Percentiles rank a stretch among this genome's conserved stretches.
These are phyloP conservation scores for Tyrannus savana DNA, from an alignment of 2,113 vertebrate species.

Conservation along the genomic window DNA sequence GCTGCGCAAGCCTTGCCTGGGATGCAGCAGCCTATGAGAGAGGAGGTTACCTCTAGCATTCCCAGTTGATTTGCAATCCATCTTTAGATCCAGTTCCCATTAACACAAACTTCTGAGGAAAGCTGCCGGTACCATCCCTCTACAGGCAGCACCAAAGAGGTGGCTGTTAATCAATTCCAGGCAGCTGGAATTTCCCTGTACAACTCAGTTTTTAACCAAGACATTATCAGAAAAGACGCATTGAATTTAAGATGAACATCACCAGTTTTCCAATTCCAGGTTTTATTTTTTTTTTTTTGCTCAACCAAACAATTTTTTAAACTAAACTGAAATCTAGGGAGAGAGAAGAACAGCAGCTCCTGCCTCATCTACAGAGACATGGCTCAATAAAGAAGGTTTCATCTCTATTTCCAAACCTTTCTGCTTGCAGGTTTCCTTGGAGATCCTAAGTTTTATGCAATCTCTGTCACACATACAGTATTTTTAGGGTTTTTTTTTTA, in stretches of 20 bases:
- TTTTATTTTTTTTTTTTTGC: background rate
- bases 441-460: background rate
- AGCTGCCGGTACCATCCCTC: background rate
- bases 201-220: background rate
- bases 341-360: background rate
- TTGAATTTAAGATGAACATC: background rate
- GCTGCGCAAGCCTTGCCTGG: background rate
- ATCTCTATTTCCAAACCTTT: background rate
- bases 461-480: background rate
- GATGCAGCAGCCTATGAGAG: accelerated
- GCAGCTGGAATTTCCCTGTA: background rate
- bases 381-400: background rate
- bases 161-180: background rate
- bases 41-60: background rate
- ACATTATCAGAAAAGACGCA: background rate
- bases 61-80: background rate
- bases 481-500: background rate
- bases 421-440: background rate
- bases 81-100: background rate
- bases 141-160: background rate
- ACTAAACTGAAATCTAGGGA: background rate
- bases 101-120: background rate
- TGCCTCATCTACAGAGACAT: background rate
- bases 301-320: background rate
- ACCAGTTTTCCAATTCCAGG: background rate